These are phyloP conservation scores for Parapristionchus giblindavisi DNA, from an alignment of 2,888 invertebrate genomes.

Conservation along the genomic window DNA sequence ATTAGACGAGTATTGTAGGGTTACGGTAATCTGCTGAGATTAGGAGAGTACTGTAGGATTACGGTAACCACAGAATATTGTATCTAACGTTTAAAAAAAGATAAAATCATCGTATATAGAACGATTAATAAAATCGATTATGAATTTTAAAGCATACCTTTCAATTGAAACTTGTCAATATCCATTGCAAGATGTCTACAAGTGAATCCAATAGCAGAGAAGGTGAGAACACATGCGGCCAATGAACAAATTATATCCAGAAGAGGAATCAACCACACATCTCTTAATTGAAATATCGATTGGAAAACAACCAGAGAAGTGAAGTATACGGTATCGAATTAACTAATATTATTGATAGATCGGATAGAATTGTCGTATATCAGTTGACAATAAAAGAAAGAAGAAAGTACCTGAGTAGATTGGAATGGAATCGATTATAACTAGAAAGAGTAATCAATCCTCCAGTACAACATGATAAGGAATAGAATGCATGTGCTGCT, in stretches of 20 bases:
- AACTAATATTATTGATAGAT: neutral
- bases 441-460: conserved; percentile 85
- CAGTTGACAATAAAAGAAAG: neutral
- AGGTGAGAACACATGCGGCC: conserved; percentile 83
- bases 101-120: too few species aligned
- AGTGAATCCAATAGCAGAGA: conserved; percentile 83
- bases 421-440: conserved; percentile 85
- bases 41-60: too few species aligned
- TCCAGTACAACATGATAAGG: conserved; percentile 86
- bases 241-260: conserved; percentile 83
- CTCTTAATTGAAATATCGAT: conserved; percentile 73
- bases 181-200: conserved; percentile 80
- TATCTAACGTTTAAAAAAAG: conserved; percentile 1
- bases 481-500: conserved; percentile 87
- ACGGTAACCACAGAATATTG: too few species aligned
- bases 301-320: neutral
- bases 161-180: conserved; percentile 64
- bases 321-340: neutral
- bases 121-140: too few species aligned
- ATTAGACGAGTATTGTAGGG: too few species aligned
- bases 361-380: neutral
- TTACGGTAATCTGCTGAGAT: too few species aligned
- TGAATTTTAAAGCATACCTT: too few species aligned
- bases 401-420: conserved; percentile 79
- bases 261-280: conserved; percentile 81